These are phyloP conservation scores for Diarsia mendica DNA, from an alignment of 2,888 invertebrate genomes.

Conservation along the genomic window DNA sequence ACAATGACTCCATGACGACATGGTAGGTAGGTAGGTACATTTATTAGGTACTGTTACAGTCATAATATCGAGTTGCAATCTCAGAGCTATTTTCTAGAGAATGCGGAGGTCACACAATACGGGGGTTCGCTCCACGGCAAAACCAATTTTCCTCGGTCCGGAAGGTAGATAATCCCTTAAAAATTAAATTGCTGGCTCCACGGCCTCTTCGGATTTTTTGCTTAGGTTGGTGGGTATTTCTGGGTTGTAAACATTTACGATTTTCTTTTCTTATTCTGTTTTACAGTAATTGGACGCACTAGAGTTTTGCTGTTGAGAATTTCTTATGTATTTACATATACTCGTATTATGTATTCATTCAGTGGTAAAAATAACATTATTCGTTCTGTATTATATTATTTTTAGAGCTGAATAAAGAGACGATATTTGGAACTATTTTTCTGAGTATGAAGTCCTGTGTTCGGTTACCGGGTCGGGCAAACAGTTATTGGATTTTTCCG, in stretches of 20 bases:
- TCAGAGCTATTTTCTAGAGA: slow-evolving; percentile 63
- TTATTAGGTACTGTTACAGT: slow-evolving; percentile 51
- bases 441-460: too few species aligned
- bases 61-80: slow-evolving; percentile 61
- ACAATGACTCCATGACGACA: slow-evolving; percentile 4
- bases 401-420: neutral
- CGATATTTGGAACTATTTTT: neutral
- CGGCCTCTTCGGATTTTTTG: slow-evolving; percentile 42
- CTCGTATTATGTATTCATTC: too few species aligned
- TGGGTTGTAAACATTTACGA: slow-evolving; percentile 64
- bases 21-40: slow-evolving; percentile 1
- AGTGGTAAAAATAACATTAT: too few species aligned
- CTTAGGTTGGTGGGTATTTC: slow-evolving; percentile 48
- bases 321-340: neutral
- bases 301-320: slow-evolving; percentile 30
- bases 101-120: slow-evolving; percentile 65
- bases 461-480: too few species aligned
- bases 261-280: slow-evolving; percentile 54
- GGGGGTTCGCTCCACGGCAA: slow-evolving; percentile 48
- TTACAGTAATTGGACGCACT: slow-evolving; percentile 47
- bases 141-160: slow-evolving; percentile 70
- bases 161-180: slow-evolving; percentile 67
- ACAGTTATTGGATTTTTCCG: too few species aligned
- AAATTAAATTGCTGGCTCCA: slow-evolving; percentile 69
- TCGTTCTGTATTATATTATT: neutral